phyloP scores from a whole-genome alignment of 2,797 vertebrate genomes.

The Pangasius larnaudii region DNA sequence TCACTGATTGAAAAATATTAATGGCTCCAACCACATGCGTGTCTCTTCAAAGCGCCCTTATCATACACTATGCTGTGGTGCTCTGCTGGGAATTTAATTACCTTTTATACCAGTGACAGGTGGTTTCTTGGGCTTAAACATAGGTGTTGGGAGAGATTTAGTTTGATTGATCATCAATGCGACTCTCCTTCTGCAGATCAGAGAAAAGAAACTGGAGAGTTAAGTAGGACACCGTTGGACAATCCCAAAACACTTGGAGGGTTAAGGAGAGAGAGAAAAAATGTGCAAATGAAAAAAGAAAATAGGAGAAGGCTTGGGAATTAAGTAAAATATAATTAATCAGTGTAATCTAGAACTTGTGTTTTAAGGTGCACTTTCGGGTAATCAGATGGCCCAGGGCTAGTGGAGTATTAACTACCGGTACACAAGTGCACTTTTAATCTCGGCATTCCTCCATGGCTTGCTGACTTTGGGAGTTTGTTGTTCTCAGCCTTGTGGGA shows the following conservation, averaged over 20 bases:
- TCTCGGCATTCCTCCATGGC: constrained; percentile 59
- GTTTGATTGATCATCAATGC: constrained; percentile 59
- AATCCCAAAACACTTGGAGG: constrained; percentile 60
- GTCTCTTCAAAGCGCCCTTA: constrained; percentile 53
- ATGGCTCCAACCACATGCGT: constrained; percentile 31
- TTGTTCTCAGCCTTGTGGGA: constrained; percentile 62
- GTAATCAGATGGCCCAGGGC: constrained; percentile 63
- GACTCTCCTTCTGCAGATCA: constrained; percentile 59
- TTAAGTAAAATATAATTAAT: constrained; percentile 70
- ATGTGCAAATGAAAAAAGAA: constrained; percentile 57
- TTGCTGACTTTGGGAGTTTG: constrained; percentile 63
- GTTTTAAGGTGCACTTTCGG: constrained; percentile 55
- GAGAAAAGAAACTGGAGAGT: constrained; percentile 55
- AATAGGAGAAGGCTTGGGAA: constrained; percentile 60
- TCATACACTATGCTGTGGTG: constrained; percentile 38
- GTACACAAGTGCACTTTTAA: constrained; percentile 59
- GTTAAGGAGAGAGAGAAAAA: constrained; percentile 41
- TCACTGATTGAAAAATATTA: constrained; percentile 40
- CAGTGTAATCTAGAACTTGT: constrained; percentile 63
- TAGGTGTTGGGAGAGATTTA: constrained; percentile 50
- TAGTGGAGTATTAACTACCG: constrained; percentile 64
- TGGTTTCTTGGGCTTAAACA: constrained; percentile 53
- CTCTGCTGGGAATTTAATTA: constrained; percentile 57
- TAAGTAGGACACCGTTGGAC: constrained; percentile 65
- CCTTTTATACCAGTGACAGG: constrained; percentile 49